phyloP scores from a whole-genome alignment of 2,797 vertebrate genomes.

The Anguilla marmorata region DNA sequence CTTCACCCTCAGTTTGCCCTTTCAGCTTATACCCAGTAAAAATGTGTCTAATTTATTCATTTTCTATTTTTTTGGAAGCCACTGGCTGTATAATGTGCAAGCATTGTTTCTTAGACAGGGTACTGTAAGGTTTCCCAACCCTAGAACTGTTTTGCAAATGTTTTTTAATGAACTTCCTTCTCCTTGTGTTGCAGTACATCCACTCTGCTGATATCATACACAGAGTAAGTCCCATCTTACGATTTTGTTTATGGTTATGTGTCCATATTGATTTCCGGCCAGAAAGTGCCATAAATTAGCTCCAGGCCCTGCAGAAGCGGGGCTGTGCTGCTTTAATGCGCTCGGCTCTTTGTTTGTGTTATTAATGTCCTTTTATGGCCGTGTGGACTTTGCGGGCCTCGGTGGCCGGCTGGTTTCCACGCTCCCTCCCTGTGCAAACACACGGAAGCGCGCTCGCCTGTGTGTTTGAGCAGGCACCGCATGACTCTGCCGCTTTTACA shows the following conservation, averaged over 20 bases:
- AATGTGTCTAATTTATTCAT: not conserved
- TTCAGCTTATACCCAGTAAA: not conserved
- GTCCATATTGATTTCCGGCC: not conserved
- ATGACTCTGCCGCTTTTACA: not conserved
- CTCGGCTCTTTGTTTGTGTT: not conserved
- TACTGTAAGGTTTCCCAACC: not conserved
- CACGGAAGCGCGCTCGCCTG: not conserved
- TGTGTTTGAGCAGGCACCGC: not conserved
- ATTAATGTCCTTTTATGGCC: constrained; percentile 2
- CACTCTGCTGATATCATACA: constrained; percentile 98
- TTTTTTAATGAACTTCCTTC: constrained; percentile 45
- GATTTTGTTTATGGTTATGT: not conserved
- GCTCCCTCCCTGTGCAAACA: not conserved
- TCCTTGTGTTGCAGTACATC: constrained; percentile 83
- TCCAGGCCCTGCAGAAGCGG: not conserved
- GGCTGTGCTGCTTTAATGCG: not conserved
- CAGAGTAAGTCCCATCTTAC: constrained; percentile 81
- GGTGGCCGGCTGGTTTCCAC: not conserved
- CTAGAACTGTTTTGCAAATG: not conserved
- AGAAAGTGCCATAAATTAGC: not conserved
- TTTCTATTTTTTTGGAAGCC: not conserved
- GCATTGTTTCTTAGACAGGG: not conserved
- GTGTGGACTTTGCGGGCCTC: not conserved
- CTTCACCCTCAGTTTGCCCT: not conserved
- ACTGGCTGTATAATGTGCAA: not conserved